Evolutionary conservation across 2,113 vertebrate genomes (phyloP).

Genomic region (Loxodonta africana): DNA sequence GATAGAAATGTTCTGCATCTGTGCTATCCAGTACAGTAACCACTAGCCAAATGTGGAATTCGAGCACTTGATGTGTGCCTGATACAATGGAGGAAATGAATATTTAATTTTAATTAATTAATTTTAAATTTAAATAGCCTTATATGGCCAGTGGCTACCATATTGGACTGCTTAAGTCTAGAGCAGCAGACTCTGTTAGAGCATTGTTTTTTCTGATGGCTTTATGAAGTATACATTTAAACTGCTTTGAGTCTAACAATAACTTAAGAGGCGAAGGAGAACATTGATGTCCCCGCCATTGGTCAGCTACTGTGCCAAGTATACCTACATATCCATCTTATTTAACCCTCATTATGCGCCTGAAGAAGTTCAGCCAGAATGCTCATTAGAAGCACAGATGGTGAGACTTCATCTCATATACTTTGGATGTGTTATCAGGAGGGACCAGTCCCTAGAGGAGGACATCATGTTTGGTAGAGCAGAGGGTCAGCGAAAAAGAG

Average conservation of each 20-base stretch:
- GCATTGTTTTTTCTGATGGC: constrained; percentile 53
- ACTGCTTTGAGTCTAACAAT: not conserved
- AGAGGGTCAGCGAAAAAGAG: too few species aligned
- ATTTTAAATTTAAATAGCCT: constrained; percentile 51
- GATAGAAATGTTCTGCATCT: not conserved
- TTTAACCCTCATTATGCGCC: not conserved
- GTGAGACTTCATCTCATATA: too few species aligned
- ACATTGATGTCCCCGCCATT: not conserved
- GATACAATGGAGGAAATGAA: not conserved
- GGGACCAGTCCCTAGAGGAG: too few species aligned
- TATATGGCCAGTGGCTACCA: not conserved
- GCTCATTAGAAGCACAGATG: too few species aligned
- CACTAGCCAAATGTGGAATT: not conserved
- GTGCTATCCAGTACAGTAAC: not conserved
- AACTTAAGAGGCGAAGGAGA: not conserved
- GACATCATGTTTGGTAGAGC: too few species aligned
- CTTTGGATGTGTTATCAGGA: too few species aligned
- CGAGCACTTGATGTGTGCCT: not conserved
- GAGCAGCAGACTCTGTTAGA: not conserved
- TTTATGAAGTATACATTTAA: constrained; percentile 33
- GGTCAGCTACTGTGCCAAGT: not conserved
- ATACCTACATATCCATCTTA: not conserved
- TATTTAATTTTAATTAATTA: constrained; percentile 9
- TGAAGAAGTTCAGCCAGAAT: not conserved
- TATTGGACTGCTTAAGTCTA: not conserved